A percentile compares a stretch with the other conserved stretches of the same genome.
These are phyloP conservation scores for Caenorhabditis remanei DNA, from an alignment of 1,140 invertebrate species.

Conservation along the genomic window DNA sequence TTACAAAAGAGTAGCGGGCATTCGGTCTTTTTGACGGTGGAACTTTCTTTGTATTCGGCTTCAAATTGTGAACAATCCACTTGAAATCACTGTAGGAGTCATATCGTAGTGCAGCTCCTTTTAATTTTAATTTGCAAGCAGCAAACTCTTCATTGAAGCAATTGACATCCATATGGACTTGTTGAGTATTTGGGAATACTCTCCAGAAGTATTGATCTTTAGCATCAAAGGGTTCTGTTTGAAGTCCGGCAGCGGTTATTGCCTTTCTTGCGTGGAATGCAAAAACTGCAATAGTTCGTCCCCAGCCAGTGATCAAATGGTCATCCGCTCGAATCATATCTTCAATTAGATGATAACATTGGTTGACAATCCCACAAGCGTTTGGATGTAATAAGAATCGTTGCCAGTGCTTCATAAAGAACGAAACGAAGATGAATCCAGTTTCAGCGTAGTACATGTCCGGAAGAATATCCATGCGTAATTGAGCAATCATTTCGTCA, in stretches of 20 bases:
- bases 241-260: not conserved
- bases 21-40: not conserved
- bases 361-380: slow-evolving; percentile 29
- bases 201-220: not conserved
- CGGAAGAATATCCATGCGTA: slow-evolving; percentile 1
- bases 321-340: slow-evolving; percentile 30
- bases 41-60: slow-evolving; percentile 8
- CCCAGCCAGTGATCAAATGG: slow-evolving; percentile 53
- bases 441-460: slow-evolving; percentile 29
- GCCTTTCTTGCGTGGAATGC: slow-evolving; percentile 15
- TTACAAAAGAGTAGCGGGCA: slow-evolving; percentile 59
- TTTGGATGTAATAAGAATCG: slow-evolving; percentile 50
- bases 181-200: not conserved
- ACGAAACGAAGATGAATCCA: slow-evolving; percentile 56
- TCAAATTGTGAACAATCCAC: not conserved
- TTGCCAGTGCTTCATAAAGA: slow-evolving; percentile 59
- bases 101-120: not conserved
- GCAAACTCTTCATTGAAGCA: slow-evolving; percentile 25
- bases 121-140: not conserved
- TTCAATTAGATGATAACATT: not conserved
- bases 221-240: not conserved
- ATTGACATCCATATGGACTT: not conserved
- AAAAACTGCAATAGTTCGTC: slow-evolving; percentile 44
- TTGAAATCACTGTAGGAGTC: slow-evolving; percentile 61
- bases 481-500: not conserved